Conservation (phyloP, 2,797 vertebrate species). For the Myiothlypis chrysogaster region DNA sequence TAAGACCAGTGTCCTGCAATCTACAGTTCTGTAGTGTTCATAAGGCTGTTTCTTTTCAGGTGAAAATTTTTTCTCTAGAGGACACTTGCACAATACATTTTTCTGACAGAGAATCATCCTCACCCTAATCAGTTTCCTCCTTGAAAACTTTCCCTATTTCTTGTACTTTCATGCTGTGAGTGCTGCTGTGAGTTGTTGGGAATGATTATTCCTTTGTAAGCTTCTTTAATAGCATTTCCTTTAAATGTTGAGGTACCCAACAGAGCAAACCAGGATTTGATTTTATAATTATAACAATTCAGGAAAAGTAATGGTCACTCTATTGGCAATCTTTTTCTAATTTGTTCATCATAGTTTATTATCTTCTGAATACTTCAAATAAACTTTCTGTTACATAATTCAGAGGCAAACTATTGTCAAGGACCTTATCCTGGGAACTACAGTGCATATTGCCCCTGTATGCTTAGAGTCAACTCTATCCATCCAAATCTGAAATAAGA, state of each 20-base stretch:
- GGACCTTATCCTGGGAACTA: neutral
- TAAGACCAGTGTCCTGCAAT: constrained; percentile 86
- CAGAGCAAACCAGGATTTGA: constrained; percentile 80
- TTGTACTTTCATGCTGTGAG: constrained; percentile 84
- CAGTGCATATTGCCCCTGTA: neutral
- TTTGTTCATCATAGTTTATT: constrained; percentile 43
- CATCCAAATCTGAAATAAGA: neutral
- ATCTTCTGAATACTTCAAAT: constrained; percentile 31
- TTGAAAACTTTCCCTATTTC: constrained; percentile 87
- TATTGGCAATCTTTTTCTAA: constrained; percentile 46
- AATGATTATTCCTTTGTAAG: constrained; percentile 91
- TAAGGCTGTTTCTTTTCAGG: constrained; percentile 84
- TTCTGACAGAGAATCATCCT: constrained; percentile 87
- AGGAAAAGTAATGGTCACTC: constrained; percentile 75
- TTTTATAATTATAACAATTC: constrained; percentile 86
- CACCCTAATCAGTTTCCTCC: constrained; percentile 88
- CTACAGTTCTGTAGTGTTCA: constrained; percentile 78
- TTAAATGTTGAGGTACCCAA: constrained; percentile 82
- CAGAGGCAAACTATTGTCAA: neutral
- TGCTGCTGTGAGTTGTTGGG: constrained; percentile 86
- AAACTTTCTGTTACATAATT: constrained; percentile 15
- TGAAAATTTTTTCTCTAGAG: constrained; percentile 94
- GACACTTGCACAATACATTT: constrained; percentile 81
- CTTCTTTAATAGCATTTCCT: constrained; percentile 93
- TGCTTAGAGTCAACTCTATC: neutral